phyloP scores from a whole-genome alignment of 2,888 invertebrate genomes.

The Zele albiditarsus region DNA sequence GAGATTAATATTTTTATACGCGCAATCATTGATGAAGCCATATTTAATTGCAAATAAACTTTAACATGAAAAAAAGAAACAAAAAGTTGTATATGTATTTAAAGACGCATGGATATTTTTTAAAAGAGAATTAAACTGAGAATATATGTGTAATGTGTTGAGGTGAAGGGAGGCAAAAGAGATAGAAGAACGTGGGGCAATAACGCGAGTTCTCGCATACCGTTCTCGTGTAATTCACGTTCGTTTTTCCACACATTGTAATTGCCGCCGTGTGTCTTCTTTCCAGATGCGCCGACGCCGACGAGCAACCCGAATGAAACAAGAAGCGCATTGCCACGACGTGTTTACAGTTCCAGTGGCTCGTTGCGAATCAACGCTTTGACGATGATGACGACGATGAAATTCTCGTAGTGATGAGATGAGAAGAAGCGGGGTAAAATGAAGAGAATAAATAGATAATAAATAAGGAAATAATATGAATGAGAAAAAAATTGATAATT shows the following conservation, averaged over 20 bases:
- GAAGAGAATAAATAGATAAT: neutral
- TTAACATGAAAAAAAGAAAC: slow-evolving; percentile 13
- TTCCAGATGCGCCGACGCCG: slow-evolving; percentile 27
- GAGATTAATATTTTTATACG: slow-evolving; percentile 32
- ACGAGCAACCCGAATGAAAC: slow-evolving; percentile 37
- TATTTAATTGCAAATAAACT: slow-evolving; percentile 28
- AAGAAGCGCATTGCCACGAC: slow-evolving; percentile 65
- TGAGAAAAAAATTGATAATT: neutral
- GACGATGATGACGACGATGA: neutral
- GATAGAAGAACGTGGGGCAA: neutral
- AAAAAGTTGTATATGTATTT: neutral
- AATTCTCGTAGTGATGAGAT: slow-evolving; percentile 14
- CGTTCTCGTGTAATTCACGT: slow-evolving; percentile 59
- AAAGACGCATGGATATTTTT: neutral
- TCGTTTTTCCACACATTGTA: slow-evolving; percentile 59
- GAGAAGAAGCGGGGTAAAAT: slow-evolving; percentile 30
- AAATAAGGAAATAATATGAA: neutral
- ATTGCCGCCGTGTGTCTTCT: slow-evolving; percentile 46
- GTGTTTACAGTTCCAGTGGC: slow-evolving; percentile 58
- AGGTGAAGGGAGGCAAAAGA: neutral
- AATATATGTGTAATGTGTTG: neutral
- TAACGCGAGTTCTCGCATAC: slow-evolving; percentile 48
- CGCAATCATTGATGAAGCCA: slow-evolving; percentile 33
- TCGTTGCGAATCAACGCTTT: slow-evolving; percentile 30
- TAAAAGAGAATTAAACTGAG: no score